phyloP scores from a whole-genome alignment of 2,797 vertebrate genomes.

The Scyliorhinus canicula region DNA sequence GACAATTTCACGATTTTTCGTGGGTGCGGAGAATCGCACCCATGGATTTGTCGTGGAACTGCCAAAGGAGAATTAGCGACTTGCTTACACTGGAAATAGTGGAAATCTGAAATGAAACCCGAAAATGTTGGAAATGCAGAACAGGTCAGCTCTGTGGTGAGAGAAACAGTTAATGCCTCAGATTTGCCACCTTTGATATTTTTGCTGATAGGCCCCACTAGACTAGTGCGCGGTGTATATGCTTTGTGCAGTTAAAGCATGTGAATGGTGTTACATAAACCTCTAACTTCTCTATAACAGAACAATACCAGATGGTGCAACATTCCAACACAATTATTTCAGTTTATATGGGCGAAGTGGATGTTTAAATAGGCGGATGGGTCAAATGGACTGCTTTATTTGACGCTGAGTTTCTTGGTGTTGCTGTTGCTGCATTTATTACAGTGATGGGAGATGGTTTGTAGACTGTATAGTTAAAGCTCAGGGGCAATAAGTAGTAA shows the following conservation, averaged over 20 bases:
- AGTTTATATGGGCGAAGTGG: neutral
- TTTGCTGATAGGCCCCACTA: too few species aligned
- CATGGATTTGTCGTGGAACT: neutral
- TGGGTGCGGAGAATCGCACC: too few species aligned
- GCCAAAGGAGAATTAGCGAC: neutral
- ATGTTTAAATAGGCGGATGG: neutral
- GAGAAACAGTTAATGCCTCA: neutral
- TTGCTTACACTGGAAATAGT: too few species aligned
- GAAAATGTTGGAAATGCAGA: neutral
- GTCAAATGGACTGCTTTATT: neutral
- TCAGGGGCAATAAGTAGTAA: neutral
- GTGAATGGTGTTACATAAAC: neutral
- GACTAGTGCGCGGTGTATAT: too few species aligned
- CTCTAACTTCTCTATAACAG: neutral
- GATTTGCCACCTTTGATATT: too few species aligned
- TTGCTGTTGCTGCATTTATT: neutral
- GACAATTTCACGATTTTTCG: too few species aligned
- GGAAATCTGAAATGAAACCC: neutral
- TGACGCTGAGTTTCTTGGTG: neutral
- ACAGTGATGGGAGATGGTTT: neutral
- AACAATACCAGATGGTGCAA: neutral
- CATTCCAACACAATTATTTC: neutral
- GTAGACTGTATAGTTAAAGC: neutral
- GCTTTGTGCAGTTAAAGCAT: neutral
- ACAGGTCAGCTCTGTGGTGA: neutral